These are phyloP conservation scores for Pavo muticus DNA, from an alignment of 2,113 vertebrate species.

Conservation along the genomic window DNA sequence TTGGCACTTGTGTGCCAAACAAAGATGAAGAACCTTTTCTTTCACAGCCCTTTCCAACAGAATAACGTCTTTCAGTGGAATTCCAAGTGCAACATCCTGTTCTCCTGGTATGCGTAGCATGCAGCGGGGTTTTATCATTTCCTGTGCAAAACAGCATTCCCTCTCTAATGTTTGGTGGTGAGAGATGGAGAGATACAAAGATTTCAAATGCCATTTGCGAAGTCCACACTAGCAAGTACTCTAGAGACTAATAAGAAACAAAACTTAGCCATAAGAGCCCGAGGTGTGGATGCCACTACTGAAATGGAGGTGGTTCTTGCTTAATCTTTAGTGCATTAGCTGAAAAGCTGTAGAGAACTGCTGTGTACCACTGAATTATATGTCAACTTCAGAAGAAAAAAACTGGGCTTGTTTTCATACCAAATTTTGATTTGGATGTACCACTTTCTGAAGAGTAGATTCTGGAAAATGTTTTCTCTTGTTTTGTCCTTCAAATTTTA, in stretches of 20 bases:
- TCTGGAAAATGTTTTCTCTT: neutral
- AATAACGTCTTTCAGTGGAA: neutral
- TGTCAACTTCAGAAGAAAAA: neutral
- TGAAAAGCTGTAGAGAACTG: neutral
- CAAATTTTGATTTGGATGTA: constrained; percentile 41
- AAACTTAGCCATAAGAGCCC: neutral
- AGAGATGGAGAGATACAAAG: neutral
- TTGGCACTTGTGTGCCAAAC: neutral
- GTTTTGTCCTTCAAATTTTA: neutral
- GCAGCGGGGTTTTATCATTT: neutral
- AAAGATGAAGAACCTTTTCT: neutral
- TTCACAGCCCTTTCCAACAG: neutral
- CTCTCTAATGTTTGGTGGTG: neutral
- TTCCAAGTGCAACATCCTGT: neutral
- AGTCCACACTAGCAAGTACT: neutral
- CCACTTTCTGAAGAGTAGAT: neutral
- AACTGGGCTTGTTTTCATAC: neutral
- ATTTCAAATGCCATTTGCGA: neutral
- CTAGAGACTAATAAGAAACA: neutral
- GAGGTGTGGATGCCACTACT: neutral
- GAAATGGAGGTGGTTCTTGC: neutral
- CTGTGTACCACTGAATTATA: neutral
- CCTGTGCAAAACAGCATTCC: neutral
- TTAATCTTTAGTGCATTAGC: neutral
- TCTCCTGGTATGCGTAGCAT: neutral